These are phyloP conservation scores for Merodon equestris DNA, from an alignment of 2,888 invertebrate genomes.

Conservation along the genomic window DNA sequence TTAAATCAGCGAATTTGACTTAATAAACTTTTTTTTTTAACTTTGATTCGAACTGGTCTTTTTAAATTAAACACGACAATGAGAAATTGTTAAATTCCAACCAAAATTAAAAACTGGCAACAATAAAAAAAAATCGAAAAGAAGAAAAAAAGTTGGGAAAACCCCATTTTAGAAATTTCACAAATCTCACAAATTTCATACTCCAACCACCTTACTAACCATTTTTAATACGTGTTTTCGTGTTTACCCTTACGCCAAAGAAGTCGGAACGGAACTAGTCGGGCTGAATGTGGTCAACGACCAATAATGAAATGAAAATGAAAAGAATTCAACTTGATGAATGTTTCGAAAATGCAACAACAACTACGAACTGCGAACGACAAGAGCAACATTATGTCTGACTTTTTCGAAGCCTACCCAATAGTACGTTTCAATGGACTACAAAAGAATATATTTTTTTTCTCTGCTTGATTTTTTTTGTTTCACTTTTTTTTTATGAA, in stretches of 20 bases:
- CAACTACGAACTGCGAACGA: not conserved
- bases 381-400: not conserved
- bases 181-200: too few relatives aligned
- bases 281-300: slow-evolving; percentile 61
- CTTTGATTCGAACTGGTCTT: too few relatives aligned
- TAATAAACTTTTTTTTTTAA: too few relatives aligned
- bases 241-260: slow-evolving; percentile 62
- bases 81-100: not conserved
- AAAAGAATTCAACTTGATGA: slow-evolving; percentile 60
- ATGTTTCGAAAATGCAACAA: slow-evolving; percentile 53
- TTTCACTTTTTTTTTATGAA: slow-evolving; percentile 31
- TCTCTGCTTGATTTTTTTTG: slow-evolving; percentile 25
- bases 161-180: slow-evolving; percentile 5
- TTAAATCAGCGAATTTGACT: too few relatives aligned
- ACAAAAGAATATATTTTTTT: too few relatives aligned
- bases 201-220: slow-evolving; percentile 59
- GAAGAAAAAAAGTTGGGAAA: too few relatives aligned
- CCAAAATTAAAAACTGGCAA: too few relatives aligned
- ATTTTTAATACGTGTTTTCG: slow-evolving; percentile 50
- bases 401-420: slow-evolving; percentile 22
- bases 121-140: too few relatives aligned
- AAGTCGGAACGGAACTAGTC: slow-evolving; percentile 62
- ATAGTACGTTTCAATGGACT: slow-evolving; percentile 31
- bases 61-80: too few relatives aligned
- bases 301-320: slow-evolving; percentile 58